phyloP scores from a whole-genome alignment of 2,113 vertebrate genomes.

The Ondatra zibethicus region DNA sequence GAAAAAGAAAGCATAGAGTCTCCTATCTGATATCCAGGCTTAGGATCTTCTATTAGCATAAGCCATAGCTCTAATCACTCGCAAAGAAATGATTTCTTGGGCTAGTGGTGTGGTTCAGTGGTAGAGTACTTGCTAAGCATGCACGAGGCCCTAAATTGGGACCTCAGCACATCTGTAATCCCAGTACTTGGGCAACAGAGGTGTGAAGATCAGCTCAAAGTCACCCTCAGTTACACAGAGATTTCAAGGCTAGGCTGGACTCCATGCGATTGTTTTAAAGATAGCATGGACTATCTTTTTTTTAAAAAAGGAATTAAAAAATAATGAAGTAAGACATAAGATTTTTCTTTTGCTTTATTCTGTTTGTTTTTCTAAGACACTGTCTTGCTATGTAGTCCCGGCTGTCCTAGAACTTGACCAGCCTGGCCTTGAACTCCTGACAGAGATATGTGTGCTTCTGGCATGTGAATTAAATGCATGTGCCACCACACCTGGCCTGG shows the following conservation, averaged over 20 bases:
- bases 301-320: neutral
- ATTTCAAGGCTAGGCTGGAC: neutral
- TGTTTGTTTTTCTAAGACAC: neutral
- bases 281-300: neutral
- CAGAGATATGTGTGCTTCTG: too few relatives aligned
- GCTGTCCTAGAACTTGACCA: neutral
- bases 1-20: neutral
- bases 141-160: too few relatives aligned
- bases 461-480: too few relatives aligned
- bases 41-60: neutral
- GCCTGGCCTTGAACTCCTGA: too few relatives aligned
- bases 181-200: too few relatives aligned
- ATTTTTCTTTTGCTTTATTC: neutral
- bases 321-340: neutral
- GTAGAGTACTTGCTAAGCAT: neutral
- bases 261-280: neutral
- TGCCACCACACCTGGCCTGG: too few relatives aligned
- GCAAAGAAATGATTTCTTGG: neutral
- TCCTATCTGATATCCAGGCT: neutral
- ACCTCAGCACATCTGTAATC: neutral
- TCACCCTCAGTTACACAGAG: neutral
- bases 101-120: neutral
- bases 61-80: neutral
- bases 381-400: neutral
- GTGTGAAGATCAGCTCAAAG: neutral